A percentile compares a stretch with the other conserved stretches of the same genome.
Evolutionary conservation across 2,888 invertebrate species (phyloP).

Genomic region (Cephus rjabovi): DNA sequence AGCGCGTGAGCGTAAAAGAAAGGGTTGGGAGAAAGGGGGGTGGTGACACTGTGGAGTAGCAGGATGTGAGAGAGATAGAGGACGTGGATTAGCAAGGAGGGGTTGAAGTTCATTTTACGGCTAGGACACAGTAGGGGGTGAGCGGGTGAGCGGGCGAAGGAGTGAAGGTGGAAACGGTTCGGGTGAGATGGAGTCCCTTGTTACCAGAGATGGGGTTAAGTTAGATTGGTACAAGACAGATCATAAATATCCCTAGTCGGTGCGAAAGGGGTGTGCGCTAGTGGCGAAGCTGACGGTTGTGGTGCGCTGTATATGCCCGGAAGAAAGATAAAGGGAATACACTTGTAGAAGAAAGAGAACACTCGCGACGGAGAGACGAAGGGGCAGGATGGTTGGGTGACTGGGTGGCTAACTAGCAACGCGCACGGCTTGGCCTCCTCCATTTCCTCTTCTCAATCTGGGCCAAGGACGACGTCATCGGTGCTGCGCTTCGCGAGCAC

Average conservation of each 20-base stretch:
- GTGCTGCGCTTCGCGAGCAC: slow-evolving; percentile 14
- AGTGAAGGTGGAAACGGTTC: slow-evolving; percentile 6
- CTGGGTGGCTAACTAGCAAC: too few species aligned
- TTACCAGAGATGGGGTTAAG: slow-evolving; percentile 34
- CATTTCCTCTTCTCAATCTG: slow-evolving; percentile 23
- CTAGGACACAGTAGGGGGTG: slow-evolving; percentile 3
- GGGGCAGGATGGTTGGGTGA: too few species aligned
- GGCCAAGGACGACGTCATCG: slow-evolving; percentile 45
- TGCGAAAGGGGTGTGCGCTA: too few species aligned
- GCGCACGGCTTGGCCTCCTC: too few species aligned
- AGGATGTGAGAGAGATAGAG: slow-evolving; percentile 12
- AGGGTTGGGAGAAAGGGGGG: slow-evolving; percentile 2
- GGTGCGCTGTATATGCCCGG: too few species aligned
- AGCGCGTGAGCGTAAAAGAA: slow-evolving; percentile 24
- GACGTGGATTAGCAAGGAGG: slow-evolving; percentile 13
- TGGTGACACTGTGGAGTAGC: background rate
- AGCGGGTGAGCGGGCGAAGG: slow-evolving; percentile 5
- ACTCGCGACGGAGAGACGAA: too few species aligned
- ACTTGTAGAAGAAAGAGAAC: too few species aligned
- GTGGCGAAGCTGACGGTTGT: too few species aligned
- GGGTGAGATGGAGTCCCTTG: slow-evolving; percentile 13
- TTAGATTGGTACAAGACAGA: slow-evolving; percentile 46
- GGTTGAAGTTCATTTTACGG: slow-evolving; percentile 30
- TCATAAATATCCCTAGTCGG: slow-evolving; percentile 41
- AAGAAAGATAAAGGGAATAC: too few species aligned